phyloP scores from a whole-genome alignment of 2,113 vertebrate genomes.

The Oenanthe melanoleuca region DNA sequence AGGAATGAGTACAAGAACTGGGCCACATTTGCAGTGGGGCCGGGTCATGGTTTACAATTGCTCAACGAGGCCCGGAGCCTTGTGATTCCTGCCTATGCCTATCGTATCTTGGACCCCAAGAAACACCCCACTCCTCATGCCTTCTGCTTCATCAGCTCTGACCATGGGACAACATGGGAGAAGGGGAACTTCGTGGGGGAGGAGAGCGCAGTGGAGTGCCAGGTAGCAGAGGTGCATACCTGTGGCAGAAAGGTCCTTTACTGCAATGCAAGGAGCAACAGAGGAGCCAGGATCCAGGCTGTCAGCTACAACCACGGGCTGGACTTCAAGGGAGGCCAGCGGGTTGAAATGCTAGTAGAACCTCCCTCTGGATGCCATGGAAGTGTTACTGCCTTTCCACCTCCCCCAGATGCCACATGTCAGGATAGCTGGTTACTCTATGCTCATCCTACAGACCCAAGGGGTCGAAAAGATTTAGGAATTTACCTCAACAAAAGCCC shows the following conservation, averaged over 20 bases:
- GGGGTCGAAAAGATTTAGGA: conserved; percentile 77
- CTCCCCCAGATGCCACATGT: neutral
- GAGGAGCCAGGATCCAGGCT: conserved; percentile 81
- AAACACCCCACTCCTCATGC: conserved; percentile 55
- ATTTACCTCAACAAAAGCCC: conserved; percentile 84
- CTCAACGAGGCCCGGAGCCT: conserved; percentile 64
- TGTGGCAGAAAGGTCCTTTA: conserved; percentile 76
- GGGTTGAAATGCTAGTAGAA: conserved; percentile 78
- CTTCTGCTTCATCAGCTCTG: conserved; percentile 84
- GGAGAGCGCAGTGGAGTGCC: conserved; percentile 77
- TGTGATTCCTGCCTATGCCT: conserved; percentile 88
- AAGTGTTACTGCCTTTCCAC: conserved; percentile 83
- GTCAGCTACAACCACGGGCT: conserved; percentile 77
- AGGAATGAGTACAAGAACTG: conserved; percentile 71
- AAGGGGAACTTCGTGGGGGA: conserved; percentile 66
- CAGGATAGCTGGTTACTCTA: conserved; percentile 83
- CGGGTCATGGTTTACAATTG: conserved; percentile 87
- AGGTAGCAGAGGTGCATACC: conserved; percentile 81
- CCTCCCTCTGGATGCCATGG: conserved; percentile 84
- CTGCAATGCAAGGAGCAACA: conserved; percentile 82
- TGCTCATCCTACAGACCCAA: conserved; percentile 80
- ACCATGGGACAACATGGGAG: conserved; percentile 80
- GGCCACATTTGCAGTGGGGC: conserved; percentile 90
- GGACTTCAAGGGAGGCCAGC: conserved; percentile 72
- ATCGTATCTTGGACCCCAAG: conserved; percentile 38